Conservation (phyloP, 2,888 invertebrate genomes). For the Pocota personata region DNA sequence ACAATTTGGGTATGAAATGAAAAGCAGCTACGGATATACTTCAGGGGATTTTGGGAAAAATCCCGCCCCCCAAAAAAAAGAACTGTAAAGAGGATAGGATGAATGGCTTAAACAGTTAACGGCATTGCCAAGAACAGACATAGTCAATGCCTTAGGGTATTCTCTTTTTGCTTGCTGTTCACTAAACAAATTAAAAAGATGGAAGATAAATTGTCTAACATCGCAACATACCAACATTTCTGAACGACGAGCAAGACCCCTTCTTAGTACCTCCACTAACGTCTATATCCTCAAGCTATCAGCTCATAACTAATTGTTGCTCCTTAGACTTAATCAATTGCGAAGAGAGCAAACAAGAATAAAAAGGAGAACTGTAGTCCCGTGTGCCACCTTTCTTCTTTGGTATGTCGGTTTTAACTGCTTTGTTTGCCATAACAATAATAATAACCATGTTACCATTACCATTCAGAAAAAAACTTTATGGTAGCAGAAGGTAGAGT, state of each 20-base stretch:
- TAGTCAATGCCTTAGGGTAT: no score
- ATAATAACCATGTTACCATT: slow-evolving; percentile 70
- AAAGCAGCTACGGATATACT: no score
- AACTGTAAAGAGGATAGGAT: no score
- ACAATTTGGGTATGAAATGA: no score
- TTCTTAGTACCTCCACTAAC: not conserved
- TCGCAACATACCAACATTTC: no score
- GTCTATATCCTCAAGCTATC: slow-evolving; percentile 44
- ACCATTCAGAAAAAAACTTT: slow-evolving; percentile 55
- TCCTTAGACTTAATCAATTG: slow-evolving; percentile 60
- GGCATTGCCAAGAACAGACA: no score
- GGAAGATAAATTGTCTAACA: no score
- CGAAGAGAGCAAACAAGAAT: slow-evolving; percentile 8
- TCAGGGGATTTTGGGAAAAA: no score
- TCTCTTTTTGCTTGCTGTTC: no score
- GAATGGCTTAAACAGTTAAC: no score
- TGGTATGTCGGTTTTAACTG: slow-evolving; percentile 54
- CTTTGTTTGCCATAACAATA: slow-evolving; percentile 70
- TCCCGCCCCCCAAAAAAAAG: no score
- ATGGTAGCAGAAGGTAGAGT: slow-evolving; percentile 5
- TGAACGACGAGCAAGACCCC: not conserved
- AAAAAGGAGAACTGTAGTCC: not conserved
- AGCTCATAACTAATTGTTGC: slow-evolving; percentile 58
- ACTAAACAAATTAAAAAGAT: no score
- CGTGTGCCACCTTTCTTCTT: not conserved